These are phyloP conservation scores for Setipinna tenuifilis DNA, from an alignment of 2,797 vertebrate species.

Conservation along the genomic window DNA sequence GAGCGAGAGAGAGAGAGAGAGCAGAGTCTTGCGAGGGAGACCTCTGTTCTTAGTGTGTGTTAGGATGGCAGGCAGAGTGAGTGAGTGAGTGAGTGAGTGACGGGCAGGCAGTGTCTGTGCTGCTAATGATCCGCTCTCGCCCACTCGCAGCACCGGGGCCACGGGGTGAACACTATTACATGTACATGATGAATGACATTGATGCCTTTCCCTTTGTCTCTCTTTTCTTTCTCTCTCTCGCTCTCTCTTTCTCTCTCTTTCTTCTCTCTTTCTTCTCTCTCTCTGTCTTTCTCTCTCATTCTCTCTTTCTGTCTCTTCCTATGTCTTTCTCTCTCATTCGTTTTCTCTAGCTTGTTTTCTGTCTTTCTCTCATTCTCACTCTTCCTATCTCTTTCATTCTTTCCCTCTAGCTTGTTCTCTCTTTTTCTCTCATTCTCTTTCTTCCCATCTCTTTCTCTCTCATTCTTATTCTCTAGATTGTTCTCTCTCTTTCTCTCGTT, in stretches of 20 bases:
- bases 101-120: not conserved
- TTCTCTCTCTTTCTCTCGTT: not conserved
- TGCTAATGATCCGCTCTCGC: not conserved
- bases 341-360: not conserved
- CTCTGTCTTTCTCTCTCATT: not conserved
- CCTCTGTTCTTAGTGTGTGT: too few relatives aligned
- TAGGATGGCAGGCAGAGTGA: too few relatives aligned
- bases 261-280: not conserved
- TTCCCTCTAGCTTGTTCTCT: too few relatives aligned
- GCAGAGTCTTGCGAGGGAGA: not conserved
- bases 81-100: not conserved
- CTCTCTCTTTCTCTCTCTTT: not conserved
- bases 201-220: not conserved
- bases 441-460: too few relatives aligned
- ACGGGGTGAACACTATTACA: not conserved
- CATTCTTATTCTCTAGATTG: too few relatives aligned
- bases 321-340: too few relatives aligned
- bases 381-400: not conserved
- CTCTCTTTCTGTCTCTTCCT: not conserved
- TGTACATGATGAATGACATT: slow-evolving; percentile 9
- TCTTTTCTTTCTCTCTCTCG: not conserved
- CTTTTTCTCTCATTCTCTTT: not conserved
- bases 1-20: not conserved
- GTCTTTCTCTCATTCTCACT: not conserved
- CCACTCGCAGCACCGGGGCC: not conserved